Conservation (phyloP, 2,113 vertebrate species). For the Cinclus cinclus region DNA sequence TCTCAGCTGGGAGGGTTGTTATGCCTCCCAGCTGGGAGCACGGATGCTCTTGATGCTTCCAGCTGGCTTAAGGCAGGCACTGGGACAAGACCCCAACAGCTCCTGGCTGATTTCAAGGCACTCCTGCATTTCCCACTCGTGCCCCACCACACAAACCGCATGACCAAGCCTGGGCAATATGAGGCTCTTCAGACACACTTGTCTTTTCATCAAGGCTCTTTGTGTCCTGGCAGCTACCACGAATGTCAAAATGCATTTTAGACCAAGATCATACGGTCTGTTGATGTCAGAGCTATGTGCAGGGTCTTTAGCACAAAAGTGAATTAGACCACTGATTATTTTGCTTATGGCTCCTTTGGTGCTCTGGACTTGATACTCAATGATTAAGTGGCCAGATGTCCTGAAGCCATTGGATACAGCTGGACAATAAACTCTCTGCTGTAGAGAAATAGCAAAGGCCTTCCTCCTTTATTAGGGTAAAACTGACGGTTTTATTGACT, state of each 20-base stretch:
- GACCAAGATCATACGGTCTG: not conserved
- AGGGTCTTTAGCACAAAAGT: not conserved
- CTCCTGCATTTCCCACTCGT: not conserved
- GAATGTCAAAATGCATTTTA: not conserved
- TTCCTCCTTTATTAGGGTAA: slow-evolving; percentile 6
- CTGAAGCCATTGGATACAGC: not conserved
- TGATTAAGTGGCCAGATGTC: slow-evolving; percentile 36
- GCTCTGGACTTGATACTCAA: not conserved
- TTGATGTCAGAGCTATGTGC: not conserved
- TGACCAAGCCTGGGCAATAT: not conserved
- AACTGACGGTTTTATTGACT: slow-evolving; percentile 31
- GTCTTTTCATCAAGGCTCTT: not conserved
- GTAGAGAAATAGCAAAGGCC: not conserved
- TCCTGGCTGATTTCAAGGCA: not conserved
- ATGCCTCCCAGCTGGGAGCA: not conserved
- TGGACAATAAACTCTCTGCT: slow-evolving; percentile 29
- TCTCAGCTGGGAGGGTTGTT: not conserved
- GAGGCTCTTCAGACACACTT: not conserved
- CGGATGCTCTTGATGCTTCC: not conserved
- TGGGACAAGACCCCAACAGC: not conserved
- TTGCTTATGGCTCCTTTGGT: not conserved
- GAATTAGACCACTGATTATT: not conserved
- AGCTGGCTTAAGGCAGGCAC: not conserved
- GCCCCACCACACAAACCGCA: not conserved
- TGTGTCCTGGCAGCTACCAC: not conserved